A percentile compares a stretch with the other conserved stretches of the same genome.
phyloP scores from a whole-genome alignment of 2,888 invertebrate genomes.

The Metallyticus violacea region DNA sequence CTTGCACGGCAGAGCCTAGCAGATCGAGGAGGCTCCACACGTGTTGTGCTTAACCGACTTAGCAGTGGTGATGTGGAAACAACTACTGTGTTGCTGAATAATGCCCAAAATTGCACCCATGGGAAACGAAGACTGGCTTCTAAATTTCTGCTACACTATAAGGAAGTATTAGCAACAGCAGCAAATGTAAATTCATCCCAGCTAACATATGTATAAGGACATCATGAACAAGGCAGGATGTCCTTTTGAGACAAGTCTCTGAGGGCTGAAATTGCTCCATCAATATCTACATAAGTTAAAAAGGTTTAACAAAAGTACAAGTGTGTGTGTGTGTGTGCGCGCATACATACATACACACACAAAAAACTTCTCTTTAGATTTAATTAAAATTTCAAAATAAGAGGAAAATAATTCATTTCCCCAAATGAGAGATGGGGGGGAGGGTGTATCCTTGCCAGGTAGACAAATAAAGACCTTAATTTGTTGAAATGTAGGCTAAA shows the following conservation, averaged over 20 bases:
- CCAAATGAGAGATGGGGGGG: too few relatives aligned
- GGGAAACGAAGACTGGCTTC: constrained; percentile 3
- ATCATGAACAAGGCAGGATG: neutral
- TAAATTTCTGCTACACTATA: constrained; percentile 20
- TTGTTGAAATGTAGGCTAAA: too few relatives aligned
- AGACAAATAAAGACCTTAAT: too few relatives aligned
- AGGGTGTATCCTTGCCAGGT: too few relatives aligned
- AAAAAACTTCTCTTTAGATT: too few relatives aligned
- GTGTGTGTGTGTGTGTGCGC: too few relatives aligned
- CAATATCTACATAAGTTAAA: too few relatives aligned
- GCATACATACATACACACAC: too few relatives aligned
- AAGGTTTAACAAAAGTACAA: too few relatives aligned
- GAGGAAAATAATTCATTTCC: too few relatives aligned
- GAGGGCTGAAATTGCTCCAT: neutral
- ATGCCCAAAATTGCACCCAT: neutral
- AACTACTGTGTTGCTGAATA: neutral
- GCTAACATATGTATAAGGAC: constrained; percentile 7
- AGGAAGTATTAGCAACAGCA: neutral
- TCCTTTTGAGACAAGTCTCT: neutral
- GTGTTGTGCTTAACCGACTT: neutral
- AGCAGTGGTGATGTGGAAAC: neutral
- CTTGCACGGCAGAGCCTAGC: constrained; percentile 17
- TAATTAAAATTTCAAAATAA: too few relatives aligned
- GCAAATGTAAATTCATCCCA: neutral
- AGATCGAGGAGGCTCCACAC: neutral